Evolutionary conservation across 2,113 vertebrate genomes (phyloP), one percentile per base, ranked within the genome.

Genomic region (Nothobranchius furzeri): DNA sequence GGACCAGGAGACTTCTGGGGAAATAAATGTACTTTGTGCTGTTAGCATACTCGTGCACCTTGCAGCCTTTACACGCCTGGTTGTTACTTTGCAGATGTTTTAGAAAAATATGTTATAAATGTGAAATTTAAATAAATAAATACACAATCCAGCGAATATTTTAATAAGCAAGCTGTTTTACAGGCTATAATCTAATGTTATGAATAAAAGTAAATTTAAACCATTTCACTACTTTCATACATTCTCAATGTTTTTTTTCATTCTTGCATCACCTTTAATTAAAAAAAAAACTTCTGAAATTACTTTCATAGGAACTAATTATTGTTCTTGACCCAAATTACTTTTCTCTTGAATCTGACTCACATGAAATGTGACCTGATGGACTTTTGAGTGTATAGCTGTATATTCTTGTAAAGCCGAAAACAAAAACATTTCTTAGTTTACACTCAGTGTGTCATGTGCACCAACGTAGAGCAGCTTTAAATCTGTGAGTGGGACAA

Each of bases 381-480:
- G n/a, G 37, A 37, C n/a, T 9, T 12, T 63, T 66, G 13, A 48
- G 11, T 54, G 5, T 67, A 49, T 52, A 48, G n/a, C 24, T 75
- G 51, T 77, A 58, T 46, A 53, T 64, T 58, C 20, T 68, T 79
- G 30, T 67, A 17, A 47, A 76, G 54, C 6, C 49, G 10, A 45
- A n/a, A 49, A 62, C 17, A 42, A 13, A 25, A 36, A 5, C 9
- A 7, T 40, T 40, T 4, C 37, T 40, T 40, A 1, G 37, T 40
- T 8, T 8, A 30, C 30, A 47, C 25, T 60, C 17, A 50, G 46
- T 6, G 10, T 0, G 12, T 57, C n/a, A 61, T 42, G 24, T 43
- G 64, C 17, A 65, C 61, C 9, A 74, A 61, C 12, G 54, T 59
- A 71, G n/a, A 14, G 53, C 35, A 53, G 43, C 2, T 57, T 51